phyloP scores from a whole-genome alignment of 1,140 invertebrate species.

The Drosophila ficusphila region DNA sequence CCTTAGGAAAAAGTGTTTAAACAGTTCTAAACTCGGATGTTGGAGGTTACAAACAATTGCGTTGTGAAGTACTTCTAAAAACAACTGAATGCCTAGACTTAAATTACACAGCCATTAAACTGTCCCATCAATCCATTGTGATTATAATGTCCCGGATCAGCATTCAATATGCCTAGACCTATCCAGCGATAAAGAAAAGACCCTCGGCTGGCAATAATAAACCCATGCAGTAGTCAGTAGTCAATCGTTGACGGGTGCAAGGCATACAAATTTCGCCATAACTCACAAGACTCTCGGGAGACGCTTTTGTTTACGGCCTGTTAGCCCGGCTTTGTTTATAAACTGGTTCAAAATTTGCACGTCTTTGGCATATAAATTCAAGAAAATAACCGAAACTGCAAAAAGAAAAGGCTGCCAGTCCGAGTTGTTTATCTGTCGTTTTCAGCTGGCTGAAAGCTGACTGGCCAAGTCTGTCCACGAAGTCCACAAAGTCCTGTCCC shows the following conservation, averaged over 20 bases:
- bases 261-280: constrained; percentile 76
- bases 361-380: constrained; percentile 70
- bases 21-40: no score
- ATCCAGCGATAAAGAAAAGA: constrained; percentile 25
- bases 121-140: neutral
- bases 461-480: constrained; percentile 39
- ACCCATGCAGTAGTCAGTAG: constrained; percentile 40
- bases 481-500: constrained; percentile 41
- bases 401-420: constrained; percentile 25
- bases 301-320: constrained; percentile 55
- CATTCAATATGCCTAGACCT: constrained; percentile 18
- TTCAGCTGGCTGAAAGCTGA: constrained; percentile 60
- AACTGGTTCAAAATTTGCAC: constrained; percentile 80
- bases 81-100: neutral
- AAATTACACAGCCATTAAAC: neutral
- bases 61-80: no score
- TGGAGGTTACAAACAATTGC: no score
- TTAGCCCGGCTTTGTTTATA: constrained; percentile 68
- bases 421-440: constrained; percentile 75
- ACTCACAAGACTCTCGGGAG: constrained; percentile 28
- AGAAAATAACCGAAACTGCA: constrained; percentile 34
- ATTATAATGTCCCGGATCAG: constrained; percentile 19
- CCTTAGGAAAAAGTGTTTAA: neutral
- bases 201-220: constrained; percentile 24
- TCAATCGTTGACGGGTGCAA: constrained; percentile 55